Evolutionary conservation across 2,113 vertebrate genomes (phyloP).

Genomic region (Corythornis vintsioides): DNA sequence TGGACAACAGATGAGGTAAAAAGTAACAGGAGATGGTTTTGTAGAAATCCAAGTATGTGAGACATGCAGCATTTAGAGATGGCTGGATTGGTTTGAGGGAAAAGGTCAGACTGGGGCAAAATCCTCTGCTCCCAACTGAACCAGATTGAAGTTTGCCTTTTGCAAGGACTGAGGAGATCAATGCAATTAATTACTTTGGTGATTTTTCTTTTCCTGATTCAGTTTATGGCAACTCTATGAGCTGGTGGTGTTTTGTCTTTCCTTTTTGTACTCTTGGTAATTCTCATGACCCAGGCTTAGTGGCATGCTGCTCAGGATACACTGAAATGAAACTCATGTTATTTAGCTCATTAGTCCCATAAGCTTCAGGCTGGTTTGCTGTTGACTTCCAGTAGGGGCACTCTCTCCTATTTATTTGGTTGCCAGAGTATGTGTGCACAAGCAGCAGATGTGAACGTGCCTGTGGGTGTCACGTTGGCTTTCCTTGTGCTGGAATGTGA

Average conservation of each 20-base stretch:
- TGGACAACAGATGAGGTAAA: conserved; percentile 34
- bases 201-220: neutral
- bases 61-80: conserved; percentile 19
- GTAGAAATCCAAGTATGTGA: conserved; percentile 32
- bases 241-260: neutral
- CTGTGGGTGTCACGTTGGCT: neutral
- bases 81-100: conserved; percentile 46
- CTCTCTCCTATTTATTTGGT: neutral
- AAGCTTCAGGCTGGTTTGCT: neutral
- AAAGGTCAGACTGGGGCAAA: conserved; percentile 28
- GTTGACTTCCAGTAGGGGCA: neutral
- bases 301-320: neutral
- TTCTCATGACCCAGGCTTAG: neutral
- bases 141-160: neutral
- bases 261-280: neutral
- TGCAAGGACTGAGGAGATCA: neutral
- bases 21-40: conserved; percentile 39
- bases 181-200: neutral
- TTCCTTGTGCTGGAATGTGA: neutral
- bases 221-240: neutral
- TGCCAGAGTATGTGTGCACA: accelerated
- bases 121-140: neutral
- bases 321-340: accelerated
- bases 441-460: neutral
- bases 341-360: neutral